Percentiles rank a stretch among this genome's conserved stretches.
Evolutionary conservation across 1,140 invertebrate species (phyloP).

Genomic region (Nylanderia fulva): DNA sequence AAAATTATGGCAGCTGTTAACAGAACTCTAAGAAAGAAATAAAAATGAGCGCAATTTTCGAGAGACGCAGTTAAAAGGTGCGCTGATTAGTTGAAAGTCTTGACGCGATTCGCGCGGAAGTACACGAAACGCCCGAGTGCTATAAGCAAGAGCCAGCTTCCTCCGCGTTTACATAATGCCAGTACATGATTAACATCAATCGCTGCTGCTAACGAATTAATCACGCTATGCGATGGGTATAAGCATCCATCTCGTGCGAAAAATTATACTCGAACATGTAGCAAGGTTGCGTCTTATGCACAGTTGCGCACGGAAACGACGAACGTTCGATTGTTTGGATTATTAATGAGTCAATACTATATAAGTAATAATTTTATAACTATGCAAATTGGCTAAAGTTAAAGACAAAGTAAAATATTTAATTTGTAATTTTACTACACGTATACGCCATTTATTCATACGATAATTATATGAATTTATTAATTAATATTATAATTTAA

Average conservation of each 20-base stretch:
- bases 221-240: background rate
- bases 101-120: slow-evolving; percentile 40
- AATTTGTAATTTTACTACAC: background rate
- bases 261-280: slow-evolving; percentile 47
- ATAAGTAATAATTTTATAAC: slow-evolving; percentile 35
- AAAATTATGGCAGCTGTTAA: background rate
- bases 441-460: background rate
- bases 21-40: slow-evolving; percentile 1
- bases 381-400: background rate
- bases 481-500: background rate
- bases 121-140: slow-evolving; percentile 11
- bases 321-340: slow-evolving; percentile 47
- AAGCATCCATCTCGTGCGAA: slow-evolving; percentile 35
- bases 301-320: slow-evolving; percentile 23
- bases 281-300: slow-evolving; percentile 8
- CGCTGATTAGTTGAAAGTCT: slow-evolving; percentile 51
- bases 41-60: slow-evolving; percentile 49
- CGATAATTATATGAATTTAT: background rate
- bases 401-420: background rate
- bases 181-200: slow-evolving; percentile 59
- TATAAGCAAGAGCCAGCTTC: slow-evolving; percentile 25
- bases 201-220: slow-evolving; percentile 63
- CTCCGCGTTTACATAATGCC: slow-evolving; percentile 63
- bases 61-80: background rate
- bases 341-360: slow-evolving; percentile 45